These are phyloP conservation scores for Buceros bicornis DNA, from an alignment of 2,797 vertebrate species.

Conservation along the genomic window DNA sequence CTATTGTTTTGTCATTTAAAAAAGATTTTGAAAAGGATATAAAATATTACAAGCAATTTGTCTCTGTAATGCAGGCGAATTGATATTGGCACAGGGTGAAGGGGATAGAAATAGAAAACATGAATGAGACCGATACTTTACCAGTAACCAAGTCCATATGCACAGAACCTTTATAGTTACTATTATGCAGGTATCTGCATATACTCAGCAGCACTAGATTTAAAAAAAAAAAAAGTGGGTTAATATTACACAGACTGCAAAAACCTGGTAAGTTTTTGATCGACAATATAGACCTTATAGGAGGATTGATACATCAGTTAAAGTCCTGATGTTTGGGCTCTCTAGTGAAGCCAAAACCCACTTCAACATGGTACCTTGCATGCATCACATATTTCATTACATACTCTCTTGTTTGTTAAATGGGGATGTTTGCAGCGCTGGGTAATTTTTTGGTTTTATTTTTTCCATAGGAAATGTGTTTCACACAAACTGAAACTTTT, in stretches of 20 bases:
- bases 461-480: fast-evolving
- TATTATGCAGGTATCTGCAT: neutral
- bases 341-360: neutral
- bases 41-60: neutral
- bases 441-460: neutral
- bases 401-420: neutral
- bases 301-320: neutral
- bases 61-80: neutral
- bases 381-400: neutral
- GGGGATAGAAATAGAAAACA: neutral
- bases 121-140: neutral
- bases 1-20: neutral
- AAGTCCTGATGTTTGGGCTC: neutral
- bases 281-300: neutral
- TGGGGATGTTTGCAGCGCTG: neutral
- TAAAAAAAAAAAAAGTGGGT: neutral
- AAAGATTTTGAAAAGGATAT: neutral
- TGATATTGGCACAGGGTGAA: neutral
- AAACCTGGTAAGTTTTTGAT: neutral
- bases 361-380: neutral
- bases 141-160: neutral
- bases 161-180: neutral
- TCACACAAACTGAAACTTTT: neutral
- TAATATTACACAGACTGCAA: neutral
- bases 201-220: neutral